These are phyloP conservation scores for Oophaga sylvatica DNA, from an alignment of 2,797 vertebrate genomes.

Conservation along the genomic window DNA sequence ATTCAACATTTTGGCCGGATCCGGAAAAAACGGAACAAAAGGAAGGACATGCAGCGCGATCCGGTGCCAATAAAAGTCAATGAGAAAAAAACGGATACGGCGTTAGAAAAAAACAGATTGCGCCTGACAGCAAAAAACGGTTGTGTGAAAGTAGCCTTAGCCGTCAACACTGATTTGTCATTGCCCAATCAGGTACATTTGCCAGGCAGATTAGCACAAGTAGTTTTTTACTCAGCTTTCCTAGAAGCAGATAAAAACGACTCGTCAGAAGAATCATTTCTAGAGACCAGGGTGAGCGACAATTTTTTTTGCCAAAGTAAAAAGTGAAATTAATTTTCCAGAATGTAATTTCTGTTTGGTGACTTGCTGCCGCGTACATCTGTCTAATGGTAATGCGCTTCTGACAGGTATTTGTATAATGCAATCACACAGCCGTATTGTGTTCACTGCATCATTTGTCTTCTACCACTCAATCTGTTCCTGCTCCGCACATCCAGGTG, in stretches of 20 bases:
- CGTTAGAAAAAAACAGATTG: too few species aligned
- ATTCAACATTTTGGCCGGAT: too few species aligned
- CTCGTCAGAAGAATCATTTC: background rate
- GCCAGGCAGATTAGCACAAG: too few species aligned
- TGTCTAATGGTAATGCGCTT: background rate
- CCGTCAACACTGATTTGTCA: too few species aligned
- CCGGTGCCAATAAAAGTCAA: too few species aligned
- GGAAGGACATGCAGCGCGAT: too few species aligned
- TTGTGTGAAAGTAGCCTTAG: too few species aligned
- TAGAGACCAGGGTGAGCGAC: background rate
- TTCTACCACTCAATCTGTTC: slow-evolving; percentile 24
- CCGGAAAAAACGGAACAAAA: too few species aligned
- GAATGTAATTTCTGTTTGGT: slow-evolving; percentile 21
- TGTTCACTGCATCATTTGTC: background rate
- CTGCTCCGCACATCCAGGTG: background rate
- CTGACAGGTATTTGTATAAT: slow-evolving; percentile 32
- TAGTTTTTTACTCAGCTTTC: background rate
- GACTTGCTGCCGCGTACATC: background rate
- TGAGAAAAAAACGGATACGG: too few species aligned
- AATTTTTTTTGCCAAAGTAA: background rate
- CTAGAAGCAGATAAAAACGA: background rate
- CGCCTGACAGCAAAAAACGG: too few species aligned
- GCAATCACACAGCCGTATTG: slow-evolving; percentile 6
- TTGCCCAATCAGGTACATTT: background rate
- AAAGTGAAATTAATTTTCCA: background rate